Conservation (phyloP, 2,888 invertebrate genomes). For the Rhogogaster chlorosoma region DNA sequence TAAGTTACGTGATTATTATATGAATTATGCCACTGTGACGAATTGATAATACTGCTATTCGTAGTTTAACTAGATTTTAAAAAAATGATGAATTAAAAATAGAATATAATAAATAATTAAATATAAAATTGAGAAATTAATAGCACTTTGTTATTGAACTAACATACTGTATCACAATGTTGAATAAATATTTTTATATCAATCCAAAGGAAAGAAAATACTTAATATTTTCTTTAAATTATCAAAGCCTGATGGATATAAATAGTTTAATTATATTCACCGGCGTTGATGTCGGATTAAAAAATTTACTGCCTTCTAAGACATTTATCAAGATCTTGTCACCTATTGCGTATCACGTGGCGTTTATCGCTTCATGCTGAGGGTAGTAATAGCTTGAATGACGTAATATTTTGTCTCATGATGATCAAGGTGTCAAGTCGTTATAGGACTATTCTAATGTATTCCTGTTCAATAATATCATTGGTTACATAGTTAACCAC, state of each 20-base stretch:
- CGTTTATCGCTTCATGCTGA: constrained; percentile 31
- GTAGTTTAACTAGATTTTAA: constrained; percentile 14
- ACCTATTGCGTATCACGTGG: constrained; percentile 18
- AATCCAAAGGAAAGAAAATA: neutral
- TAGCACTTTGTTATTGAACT: constrained; percentile 11
- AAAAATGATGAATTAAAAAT: neutral
- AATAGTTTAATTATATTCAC: neutral
- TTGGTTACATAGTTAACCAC: constrained; percentile 37
- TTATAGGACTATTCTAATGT: constrained; percentile 26
- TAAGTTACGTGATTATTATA: constrained; percentile 13
- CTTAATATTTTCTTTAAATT: neutral
- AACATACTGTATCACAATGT: constrained; percentile 28
- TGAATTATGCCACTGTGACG: constrained; percentile 10
- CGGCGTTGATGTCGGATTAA: neutral
- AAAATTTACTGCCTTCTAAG: neutral
- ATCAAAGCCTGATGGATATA: neutral
- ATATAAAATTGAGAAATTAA: neutral
- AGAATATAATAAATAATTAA: neutral
- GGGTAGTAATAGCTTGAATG: constrained; percentile 42
- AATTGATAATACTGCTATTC: constrained; percentile 20
- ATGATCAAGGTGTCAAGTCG: constrained; percentile 8
- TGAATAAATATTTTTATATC: constrained; percentile 53
- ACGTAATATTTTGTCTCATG: constrained; percentile 13
- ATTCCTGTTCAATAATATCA: constrained; percentile 29
- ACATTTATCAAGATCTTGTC: constrained; percentile 36